Conservation (phyloP, 2,113 vertebrate species). For the Hystrix cristata region DNA sequence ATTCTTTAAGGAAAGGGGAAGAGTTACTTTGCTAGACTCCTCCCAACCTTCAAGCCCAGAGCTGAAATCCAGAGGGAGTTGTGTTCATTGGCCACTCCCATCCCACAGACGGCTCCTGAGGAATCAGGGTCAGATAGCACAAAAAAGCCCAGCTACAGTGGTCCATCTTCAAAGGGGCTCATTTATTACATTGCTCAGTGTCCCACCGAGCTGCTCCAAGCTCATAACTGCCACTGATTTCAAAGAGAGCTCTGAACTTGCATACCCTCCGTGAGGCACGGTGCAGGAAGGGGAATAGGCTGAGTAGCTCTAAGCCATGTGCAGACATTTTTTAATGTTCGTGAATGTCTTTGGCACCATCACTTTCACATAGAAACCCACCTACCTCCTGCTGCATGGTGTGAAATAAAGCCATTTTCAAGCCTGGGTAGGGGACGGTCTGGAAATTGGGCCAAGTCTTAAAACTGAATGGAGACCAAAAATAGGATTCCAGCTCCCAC, state of each 20-base stretch:
- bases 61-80: slow-evolving; percentile 17
- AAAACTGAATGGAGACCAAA: slow-evolving; percentile 66
- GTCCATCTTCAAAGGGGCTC: slow-evolving; percentile 75
- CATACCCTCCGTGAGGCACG: slow-evolving; percentile 53
- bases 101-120: slow-evolving; percentile 35
- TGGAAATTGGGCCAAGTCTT: slow-evolving; percentile 79
- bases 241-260: slow-evolving; percentile 82
- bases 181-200: slow-evolving; percentile 78
- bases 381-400: slow-evolving; percentile 74
- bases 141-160: slow-evolving; percentile 69
- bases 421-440: slow-evolving; percentile 66
- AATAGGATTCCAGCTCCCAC: slow-evolving; percentile 59
- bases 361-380: slow-evolving; percentile 74
- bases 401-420: slow-evolving; percentile 77
- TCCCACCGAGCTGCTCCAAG: slow-evolving; percentile 79
- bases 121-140: slow-evolving; percentile 28
- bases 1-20: slow-evolving; percentile 44
- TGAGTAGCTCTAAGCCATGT: slow-evolving; percentile 76
- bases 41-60: neutral
- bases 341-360: slow-evolving; percentile 76
- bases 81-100: slow-evolving; percentile 44
- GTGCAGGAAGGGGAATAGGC: slow-evolving; percentile 64
- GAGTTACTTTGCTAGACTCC: neutral
- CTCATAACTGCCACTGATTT: slow-evolving; percentile 78
- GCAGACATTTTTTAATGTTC: slow-evolving; percentile 83